These are phyloP conservation scores for Kradibia gibbosae DNA, from an alignment of 1,140 invertebrate species.

Conservation along the genomic window DNA sequence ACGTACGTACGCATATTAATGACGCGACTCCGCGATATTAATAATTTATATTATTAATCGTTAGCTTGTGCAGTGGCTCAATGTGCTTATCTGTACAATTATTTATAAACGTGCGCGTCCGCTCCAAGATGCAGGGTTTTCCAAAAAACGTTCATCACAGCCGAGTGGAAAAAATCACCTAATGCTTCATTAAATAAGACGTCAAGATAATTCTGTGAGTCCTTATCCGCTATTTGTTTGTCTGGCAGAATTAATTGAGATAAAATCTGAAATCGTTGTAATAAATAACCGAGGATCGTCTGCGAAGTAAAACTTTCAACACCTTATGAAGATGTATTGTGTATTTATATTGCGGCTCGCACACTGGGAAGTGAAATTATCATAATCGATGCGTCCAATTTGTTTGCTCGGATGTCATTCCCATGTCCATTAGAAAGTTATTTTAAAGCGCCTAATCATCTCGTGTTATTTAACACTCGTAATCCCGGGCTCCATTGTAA, in stretches of 20 bases:
- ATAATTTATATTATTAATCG: too few species aligned
- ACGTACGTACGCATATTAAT: too few species aligned
- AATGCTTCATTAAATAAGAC: not conserved
- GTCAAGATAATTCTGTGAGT: not conserved
- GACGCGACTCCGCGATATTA: too few species aligned
- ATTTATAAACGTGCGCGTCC: too few species aligned
- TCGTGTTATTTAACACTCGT: not conserved
- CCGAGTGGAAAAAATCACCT: too few species aligned
- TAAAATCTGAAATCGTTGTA: not conserved
- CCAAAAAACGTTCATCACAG: too few species aligned
- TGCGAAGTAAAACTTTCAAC: not conserved
- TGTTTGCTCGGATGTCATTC: not conserved
- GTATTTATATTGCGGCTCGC: not conserved
- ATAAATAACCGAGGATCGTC: not conserved
- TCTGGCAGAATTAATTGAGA: not conserved
- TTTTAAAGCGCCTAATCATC: conserved; percentile 6
- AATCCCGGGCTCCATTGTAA: not conserved
- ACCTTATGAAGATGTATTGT: too few species aligned
- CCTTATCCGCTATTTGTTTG: not conserved
- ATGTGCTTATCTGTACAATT: too few species aligned
- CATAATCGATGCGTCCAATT: not conserved
- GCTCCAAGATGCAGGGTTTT: too few species aligned
- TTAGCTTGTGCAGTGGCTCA: too few species aligned
- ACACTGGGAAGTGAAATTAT: not conserved
- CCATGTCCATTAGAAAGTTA: not conserved